Evolutionary conservation across 2,888 invertebrate genomes (phyloP), one percentile per base, ranked within the genome.

Genomic region (Pristionchus arcanus): DNA sequence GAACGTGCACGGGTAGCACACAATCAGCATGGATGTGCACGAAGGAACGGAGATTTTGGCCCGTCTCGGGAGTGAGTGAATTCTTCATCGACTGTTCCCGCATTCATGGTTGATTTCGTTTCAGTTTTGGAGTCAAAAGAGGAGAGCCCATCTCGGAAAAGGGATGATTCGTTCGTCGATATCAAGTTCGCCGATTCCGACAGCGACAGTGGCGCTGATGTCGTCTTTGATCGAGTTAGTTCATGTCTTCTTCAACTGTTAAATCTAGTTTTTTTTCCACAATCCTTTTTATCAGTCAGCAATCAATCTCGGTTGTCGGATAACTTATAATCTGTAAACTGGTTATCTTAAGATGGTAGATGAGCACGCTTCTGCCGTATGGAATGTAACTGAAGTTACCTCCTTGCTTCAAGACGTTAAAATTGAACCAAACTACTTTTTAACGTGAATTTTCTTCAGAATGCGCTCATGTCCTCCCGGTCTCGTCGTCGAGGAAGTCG

Each of bases 1-100:
- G 68, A 49, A 19, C 25, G 28, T 42, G 28, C n/a, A 87, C 66
- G 34, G n/a, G 74, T 37, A 28, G 37, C 9, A 25, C n/a, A 5
- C 34, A 25, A 5, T 66, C 74, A 74, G 55, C 49, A 88, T 88
- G 87, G 87, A 88, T n/a, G 55, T 55, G 28, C 87, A 88, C 74
- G 87, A 88, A 66, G 87, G 87, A 55, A 55, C 87, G 37, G 87
- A 88, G 87, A 88, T 88, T 74, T 42, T 88, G 55, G 87, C 87
- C 9, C 71, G 74, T 25, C 74, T 88, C 21, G 87, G 87, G 55
- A 88, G 87, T 88, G 21, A 21, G 71, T 68, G 25, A 11, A 31
- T n/a, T 88, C 1, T 21, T 55, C 71, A 31, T 34, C 25, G 25
- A 21, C 25, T 55, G n/a, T 34, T 74, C 25, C 16, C 37, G 2